Percentiles rank a stretch among this genome's conserved stretches.
Conservation (phyloP, 1,140 invertebrate species). For the Diabrotica virgifera region DNA sequence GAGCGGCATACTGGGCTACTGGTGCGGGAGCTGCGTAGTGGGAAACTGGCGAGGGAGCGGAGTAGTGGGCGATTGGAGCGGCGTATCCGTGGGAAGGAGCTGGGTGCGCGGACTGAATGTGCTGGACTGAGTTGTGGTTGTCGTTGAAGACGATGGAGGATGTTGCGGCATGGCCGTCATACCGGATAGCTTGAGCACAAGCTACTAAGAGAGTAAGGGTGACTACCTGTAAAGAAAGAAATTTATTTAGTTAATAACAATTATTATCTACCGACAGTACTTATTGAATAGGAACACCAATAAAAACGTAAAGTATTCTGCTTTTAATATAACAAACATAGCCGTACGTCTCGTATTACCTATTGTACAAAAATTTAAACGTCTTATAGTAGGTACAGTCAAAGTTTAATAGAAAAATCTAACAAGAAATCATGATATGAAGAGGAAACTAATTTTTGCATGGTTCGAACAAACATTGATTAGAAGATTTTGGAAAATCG, state of each 20-base stretch:
- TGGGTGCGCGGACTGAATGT: constrained; percentile 46
- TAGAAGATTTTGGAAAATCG: too few relatives aligned
- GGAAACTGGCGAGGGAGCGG: constrained; percentile 23
- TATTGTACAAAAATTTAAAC: too few relatives aligned
- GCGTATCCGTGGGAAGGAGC: constrained; percentile 7
- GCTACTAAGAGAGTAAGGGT: constrained; percentile 10
- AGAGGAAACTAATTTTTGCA: too few relatives aligned
- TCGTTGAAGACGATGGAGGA: constrained; percentile 25
- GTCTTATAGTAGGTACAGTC: too few relatives aligned
- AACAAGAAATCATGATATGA: too few relatives aligned
- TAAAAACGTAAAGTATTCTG: too few relatives aligned
- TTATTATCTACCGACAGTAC: background rate
- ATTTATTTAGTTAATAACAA: background rate
- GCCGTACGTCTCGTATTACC: too few relatives aligned
- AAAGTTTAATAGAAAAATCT: too few relatives aligned
- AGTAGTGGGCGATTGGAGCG: constrained; percentile 25
- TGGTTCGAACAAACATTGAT: too few relatives aligned
- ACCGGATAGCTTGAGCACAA: constrained; percentile 12
- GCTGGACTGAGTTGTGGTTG: constrained; percentile 40
- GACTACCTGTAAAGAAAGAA: constrained; percentile 4
- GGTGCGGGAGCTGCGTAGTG: constrained; percentile 29
- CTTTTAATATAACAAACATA: too few relatives aligned
- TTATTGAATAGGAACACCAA: background rate
- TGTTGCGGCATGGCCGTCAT: constrained; percentile 23
- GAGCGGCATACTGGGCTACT: constrained; percentile 15